Base-by-base conservation (phyloP, 2,797 vertebrate genomes). In the Remorina albescens region DNA sequence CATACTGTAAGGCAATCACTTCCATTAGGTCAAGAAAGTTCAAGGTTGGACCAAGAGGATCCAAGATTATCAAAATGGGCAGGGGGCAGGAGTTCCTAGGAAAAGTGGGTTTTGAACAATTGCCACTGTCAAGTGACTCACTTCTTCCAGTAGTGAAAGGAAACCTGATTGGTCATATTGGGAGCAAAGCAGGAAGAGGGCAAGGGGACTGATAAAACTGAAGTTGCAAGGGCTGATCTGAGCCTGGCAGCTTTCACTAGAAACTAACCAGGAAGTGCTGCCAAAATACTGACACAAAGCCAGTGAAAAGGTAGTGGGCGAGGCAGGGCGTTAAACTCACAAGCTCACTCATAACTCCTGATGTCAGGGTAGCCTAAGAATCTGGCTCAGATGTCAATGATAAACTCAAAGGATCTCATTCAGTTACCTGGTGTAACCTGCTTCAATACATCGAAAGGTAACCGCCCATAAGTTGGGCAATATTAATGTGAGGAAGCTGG, bases 161-260 rank as follows among this genome's bases (percentile, higher is more conserved):
- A 94, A 95, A 91, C 86, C 86, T 84, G 87, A 93, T 91, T 94
- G 92, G 94, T 86, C 56, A 72, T 82, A 76, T 63, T 86, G 80
- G 80, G 76, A 90, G 74, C 10, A 3, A 82, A 92, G 92, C 92
- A 95, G 94, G 94, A 95, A 95, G 89, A 91, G 86, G 80, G 86
- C 55, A 84, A 91, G 89, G n/a, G 42, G 74, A 87, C 93, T 94
- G 95, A 95, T 95, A 94, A 94, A 95, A 86, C 79, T 83, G 53
- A 82, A 94, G 88, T 89, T 89, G 88, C 58, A 26, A 72, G 84
- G 81, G 84, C 80, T 82, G 84, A 73, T 71, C 75, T 74, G 21
- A 16, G 81, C 63, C 68, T 80, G 87, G 81, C 88, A 81, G 88
- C 80, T 88, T 74, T 81, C 68, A 79, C 86, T 84, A 77, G 82